Evolutionary conservation across 2,888 invertebrate species (phyloP).

Genomic region (Phortica magna): DNA sequence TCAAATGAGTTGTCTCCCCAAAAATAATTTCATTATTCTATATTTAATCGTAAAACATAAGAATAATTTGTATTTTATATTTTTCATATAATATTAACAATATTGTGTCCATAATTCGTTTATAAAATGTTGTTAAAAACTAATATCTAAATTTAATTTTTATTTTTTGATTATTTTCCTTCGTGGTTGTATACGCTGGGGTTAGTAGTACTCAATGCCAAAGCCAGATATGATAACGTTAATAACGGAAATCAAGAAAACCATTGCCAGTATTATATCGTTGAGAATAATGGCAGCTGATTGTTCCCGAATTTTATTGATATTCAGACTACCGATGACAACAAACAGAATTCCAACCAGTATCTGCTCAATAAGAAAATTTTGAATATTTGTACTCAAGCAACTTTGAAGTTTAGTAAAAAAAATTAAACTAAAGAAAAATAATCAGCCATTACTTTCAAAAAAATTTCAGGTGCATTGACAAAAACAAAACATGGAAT

Average conservation of each 20-base stretch:
- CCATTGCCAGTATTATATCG: slow-evolving; percentile 87
- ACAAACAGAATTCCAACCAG: slow-evolving; percentile 90
- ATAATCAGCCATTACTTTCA: too few relatives aligned
- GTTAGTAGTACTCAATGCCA: slow-evolving; percentile 86
- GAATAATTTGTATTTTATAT: too few relatives aligned
- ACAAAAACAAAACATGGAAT: not conserved
- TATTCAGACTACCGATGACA: slow-evolving; percentile 89
- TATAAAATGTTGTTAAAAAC: not conserved
- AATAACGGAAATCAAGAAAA: slow-evolving; percentile 89
- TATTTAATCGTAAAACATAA: too few relatives aligned
- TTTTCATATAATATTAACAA: too few relatives aligned
- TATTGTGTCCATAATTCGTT: too few relatives aligned
- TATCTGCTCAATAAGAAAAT: slow-evolving; percentile 81
- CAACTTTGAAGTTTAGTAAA: too few relatives aligned
- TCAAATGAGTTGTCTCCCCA: too few relatives aligned
- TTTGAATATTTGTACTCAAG: not conserved
- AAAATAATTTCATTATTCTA: too few relatives aligned
- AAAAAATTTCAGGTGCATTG: too few relatives aligned
- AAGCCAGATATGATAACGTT: slow-evolving; percentile 92
- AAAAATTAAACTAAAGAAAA: too few relatives aligned
- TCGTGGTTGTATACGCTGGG: slow-evolving; percentile 65
- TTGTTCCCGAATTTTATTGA: slow-evolving; percentile 87
- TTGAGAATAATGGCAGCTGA: slow-evolving; percentile 87
- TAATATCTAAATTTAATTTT: not conserved
- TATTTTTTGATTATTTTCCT: not conserved